A percentile compares a stretch with the other conserved stretches of the same genome.
Conservation (phyloP, 2,888 invertebrate genomes). For the Epinotia demarniana region DNA sequence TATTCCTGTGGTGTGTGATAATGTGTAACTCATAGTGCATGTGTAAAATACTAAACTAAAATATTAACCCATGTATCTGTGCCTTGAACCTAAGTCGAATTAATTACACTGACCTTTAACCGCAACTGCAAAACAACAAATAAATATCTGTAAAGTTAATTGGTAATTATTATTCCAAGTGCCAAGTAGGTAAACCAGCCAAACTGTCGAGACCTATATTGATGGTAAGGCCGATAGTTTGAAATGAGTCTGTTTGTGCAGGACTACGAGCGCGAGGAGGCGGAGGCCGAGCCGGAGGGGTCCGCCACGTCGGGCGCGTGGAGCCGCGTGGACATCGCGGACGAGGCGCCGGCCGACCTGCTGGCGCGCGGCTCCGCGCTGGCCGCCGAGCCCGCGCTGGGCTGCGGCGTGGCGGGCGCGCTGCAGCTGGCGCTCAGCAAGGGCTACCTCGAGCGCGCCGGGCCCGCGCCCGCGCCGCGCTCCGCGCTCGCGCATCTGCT, state of each 20-base stretch:
- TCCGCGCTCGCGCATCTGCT: slow-evolving; percentile 67
- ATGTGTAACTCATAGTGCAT: too few species aligned
- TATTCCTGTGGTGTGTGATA: too few species aligned
- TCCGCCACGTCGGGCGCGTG: slow-evolving; percentile 89
- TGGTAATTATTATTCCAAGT: too few species aligned
- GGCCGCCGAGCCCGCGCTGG: slow-evolving; percentile 96
- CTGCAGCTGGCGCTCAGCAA: slow-evolving; percentile 96
- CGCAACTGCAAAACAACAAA: too few species aligned
- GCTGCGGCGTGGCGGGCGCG: slow-evolving; percentile 96
- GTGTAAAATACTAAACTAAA: too few species aligned
- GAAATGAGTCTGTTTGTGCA: slow-evolving; percentile 40
- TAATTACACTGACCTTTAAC: too few species aligned
- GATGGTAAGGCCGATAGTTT: too few species aligned
- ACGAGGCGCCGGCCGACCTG: slow-evolving; percentile 75
- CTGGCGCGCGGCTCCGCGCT: slow-evolving; percentile 82
- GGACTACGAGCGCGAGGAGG: slow-evolving; percentile 74
- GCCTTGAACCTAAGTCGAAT: too few species aligned
- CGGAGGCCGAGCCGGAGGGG: slow-evolving; percentile 70
- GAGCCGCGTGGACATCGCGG: slow-evolving; percentile 91
- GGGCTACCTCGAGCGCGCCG: slow-evolving; percentile 95
- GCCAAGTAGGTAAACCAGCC: too few species aligned
- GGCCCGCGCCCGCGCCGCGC: slow-evolving; percentile 86
- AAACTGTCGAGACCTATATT: too few species aligned
- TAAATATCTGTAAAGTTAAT: too few species aligned
- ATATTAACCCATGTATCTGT: too few species aligned